These are phyloP conservation scores for Marmota monax DNA, from an alignment of 2,113 vertebrate genomes.

Conservation along the genomic window DNA sequence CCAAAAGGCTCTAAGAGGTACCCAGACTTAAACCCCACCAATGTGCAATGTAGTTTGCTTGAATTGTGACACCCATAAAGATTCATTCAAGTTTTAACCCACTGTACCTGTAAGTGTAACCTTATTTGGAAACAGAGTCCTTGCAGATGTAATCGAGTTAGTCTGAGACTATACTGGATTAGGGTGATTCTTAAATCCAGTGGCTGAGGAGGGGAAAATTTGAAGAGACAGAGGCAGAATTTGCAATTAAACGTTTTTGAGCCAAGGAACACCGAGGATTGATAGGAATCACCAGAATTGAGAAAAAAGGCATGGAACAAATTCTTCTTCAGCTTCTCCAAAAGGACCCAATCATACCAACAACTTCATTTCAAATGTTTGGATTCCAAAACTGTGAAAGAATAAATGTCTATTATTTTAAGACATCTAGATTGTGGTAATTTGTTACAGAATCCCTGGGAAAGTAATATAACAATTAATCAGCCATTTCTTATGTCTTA, in stretches of 20 bases:
- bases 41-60: background rate
- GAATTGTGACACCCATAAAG: background rate
- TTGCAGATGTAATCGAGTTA: background rate
- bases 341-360: background rate
- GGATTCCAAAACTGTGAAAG: background rate
- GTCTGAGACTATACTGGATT: background rate
- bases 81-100: background rate
- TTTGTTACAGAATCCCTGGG: background rate
- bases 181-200: background rate
- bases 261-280: background rate
- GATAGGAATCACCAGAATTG: background rate
- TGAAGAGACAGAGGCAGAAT: background rate
- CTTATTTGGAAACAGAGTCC: background rate
- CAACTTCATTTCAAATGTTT: background rate
- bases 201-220: background rate
- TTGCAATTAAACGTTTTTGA: background rate
- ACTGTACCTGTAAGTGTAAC: background rate
- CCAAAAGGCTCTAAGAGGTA: background rate
- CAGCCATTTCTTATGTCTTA: background rate
- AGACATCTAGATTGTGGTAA: background rate
- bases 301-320: background rate
- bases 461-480: background rate
- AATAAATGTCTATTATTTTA: background rate
- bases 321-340: background rate
- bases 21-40: background rate